Evolutionary conservation across 2,113 vertebrate genomes (phyloP).

Genomic region (Nematolebias whitei): DNA sequence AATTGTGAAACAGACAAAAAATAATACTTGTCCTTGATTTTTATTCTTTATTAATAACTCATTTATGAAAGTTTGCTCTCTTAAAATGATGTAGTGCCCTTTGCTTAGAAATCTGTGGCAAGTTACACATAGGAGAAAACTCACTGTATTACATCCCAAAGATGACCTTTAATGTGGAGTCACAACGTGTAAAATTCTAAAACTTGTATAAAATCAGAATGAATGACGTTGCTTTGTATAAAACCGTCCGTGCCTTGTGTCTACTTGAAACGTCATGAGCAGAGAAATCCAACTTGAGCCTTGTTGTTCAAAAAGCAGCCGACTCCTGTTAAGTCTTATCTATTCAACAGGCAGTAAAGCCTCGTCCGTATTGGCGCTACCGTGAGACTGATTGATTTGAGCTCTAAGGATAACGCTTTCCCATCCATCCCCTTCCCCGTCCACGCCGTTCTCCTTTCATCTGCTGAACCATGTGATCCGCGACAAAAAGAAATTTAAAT

Average conservation of each 20-base stretch:
- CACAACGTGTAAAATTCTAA: not conserved
- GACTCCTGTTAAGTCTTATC: conserved; percentile 57
- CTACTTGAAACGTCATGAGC: conserved; percentile 8
- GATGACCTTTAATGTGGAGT: not conserved
- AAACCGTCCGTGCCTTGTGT: not conserved
- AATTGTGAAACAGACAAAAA: not conserved
- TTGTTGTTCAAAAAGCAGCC: conserved; percentile 42
- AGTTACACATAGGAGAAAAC: not conserved
- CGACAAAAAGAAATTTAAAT: conserved; percentile 27
- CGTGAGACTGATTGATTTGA: conserved; percentile 62
- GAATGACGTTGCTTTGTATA: not conserved
- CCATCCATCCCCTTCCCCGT: conserved; percentile 23
- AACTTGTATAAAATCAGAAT: conserved; percentile 3
- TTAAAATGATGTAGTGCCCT: conserved; percentile 12
- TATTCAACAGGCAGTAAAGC: conserved; percentile 51
- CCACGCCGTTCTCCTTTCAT: conserved; percentile 19
- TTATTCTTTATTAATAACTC: conserved; percentile 24
- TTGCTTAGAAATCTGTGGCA: not conserved
- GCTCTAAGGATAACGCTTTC: conserved; percentile 48
- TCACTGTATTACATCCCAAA: not conserved
- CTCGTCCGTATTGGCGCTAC: conserved; percentile 36
- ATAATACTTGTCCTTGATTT: conserved; percentile 1
- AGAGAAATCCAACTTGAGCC: conserved; percentile 31
- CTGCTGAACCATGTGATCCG: conserved; percentile 19
- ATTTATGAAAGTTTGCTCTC: conserved; percentile 1